phyloP scores from a whole-genome alignment of 2,888 invertebrate species.

The Cheilosia scutellata region DNA sequence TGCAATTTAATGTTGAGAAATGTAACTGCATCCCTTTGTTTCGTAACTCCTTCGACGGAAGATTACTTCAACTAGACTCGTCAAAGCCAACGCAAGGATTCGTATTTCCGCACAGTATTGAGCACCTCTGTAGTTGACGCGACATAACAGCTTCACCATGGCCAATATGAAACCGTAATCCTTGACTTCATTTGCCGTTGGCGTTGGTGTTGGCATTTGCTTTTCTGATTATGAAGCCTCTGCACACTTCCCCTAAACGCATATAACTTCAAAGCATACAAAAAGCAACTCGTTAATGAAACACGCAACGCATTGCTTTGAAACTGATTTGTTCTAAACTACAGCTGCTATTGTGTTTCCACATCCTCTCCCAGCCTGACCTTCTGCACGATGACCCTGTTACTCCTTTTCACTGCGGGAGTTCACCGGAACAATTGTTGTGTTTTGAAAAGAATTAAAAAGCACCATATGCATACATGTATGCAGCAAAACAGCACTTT shows the following conservation, averaged over 20 bases:
- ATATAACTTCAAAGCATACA: conserved; percentile 3
- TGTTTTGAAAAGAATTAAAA: conserved; percentile 43
- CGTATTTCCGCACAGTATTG: too few species aligned
- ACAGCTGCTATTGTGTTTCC: conserved; percentile 52
- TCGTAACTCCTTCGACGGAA: too few species aligned
- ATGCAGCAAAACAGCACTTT: conserved; percentile 39
- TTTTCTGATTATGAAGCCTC: neutral
- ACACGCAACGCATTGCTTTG: conserved; percentile 29
- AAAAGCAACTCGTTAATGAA: conserved; percentile 33
- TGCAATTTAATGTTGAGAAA: too few species aligned
- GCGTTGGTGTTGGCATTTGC: neutral
- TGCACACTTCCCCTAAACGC: neutral
- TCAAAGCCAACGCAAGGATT: too few species aligned
- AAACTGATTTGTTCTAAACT: neutral
- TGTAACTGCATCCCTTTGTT: too few species aligned
- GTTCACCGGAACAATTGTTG: conserved; percentile 57
- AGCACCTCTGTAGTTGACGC: neutral
- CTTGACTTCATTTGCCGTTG: conserved; percentile 15
- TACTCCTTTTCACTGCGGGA: conserved; percentile 33
- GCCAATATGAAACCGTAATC: neutral
- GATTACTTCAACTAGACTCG: too few species aligned
- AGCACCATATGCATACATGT: neutral
- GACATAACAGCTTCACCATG: neutral
- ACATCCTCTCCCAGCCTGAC: conserved; percentile 50
- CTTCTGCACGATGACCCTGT: conserved; percentile 59